A percentile compares a stretch with the other conserved stretches of the same genome.
Evolutionary conservation across 1,140 invertebrate species (phyloP).

Genomic region (Tetragnatha versicolor): DNA sequence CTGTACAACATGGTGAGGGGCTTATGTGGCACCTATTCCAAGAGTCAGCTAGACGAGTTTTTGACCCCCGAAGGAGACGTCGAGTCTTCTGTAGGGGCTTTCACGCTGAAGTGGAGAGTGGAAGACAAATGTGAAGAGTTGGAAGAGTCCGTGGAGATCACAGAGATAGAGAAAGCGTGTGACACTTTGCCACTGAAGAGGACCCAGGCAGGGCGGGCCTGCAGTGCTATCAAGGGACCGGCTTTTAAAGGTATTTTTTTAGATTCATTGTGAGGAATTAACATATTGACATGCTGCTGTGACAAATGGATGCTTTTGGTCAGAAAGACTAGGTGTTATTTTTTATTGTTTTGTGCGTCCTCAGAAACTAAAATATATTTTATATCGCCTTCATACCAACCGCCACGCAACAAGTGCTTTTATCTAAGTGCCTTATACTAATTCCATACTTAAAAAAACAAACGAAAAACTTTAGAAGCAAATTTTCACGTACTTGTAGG

Average conservation of each 20-base stretch:
- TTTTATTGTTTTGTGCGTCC: too few species aligned
- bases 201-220: background rate
- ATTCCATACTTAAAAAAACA: too few species aligned
- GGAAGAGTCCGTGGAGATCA: background rate
- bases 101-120: constrained; percentile 89
- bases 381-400: too few species aligned
- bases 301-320: too few species aligned
- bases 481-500: too few species aligned
- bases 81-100: constrained; percentile 72
- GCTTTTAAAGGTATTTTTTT: constrained; percentile 22
- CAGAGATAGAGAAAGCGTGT: background rate
- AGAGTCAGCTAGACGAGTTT: constrained; percentile 87
- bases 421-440: too few species aligned
- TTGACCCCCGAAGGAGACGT: constrained; percentile 81
- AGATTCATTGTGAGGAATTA: too few species aligned
- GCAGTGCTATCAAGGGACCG: background rate
- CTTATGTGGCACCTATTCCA: constrained; percentile 86
- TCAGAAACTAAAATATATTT: too few species aligned
- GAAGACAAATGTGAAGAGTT: constrained; percentile 71
- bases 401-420: too few species aligned
- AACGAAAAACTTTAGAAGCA: too few species aligned
- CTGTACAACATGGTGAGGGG: constrained; percentile 74
- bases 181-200: constrained; percentile 1
- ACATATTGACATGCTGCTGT: too few species aligned
- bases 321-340: too few species aligned